Evolutionary conservation across 2,888 invertebrate species (phyloP).

Genomic region (Fragum sueziense): DNA sequence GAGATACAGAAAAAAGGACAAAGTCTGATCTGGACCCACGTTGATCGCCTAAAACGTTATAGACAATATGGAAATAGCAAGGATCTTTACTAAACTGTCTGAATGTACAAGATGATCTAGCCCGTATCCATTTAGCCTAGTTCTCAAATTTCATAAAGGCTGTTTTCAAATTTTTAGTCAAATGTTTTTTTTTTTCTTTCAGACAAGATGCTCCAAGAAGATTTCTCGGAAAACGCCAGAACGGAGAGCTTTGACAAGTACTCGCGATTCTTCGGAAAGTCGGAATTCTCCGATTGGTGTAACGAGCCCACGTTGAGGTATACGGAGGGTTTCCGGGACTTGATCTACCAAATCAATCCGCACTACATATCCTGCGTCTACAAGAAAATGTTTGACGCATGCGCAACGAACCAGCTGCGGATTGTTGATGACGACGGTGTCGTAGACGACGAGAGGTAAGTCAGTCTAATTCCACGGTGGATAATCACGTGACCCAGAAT

Average conservation of each 20-base stretch:
- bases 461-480: too few relatives aligned
- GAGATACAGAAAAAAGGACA: too few relatives aligned
- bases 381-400: slow-evolving; percentile 68
- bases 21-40: not conserved
- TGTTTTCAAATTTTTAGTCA: not conserved
- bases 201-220: slow-evolving; percentile 9
- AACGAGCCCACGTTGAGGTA: slow-evolving; percentile 47
- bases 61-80: too few relatives aligned
- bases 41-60: too few relatives aligned
- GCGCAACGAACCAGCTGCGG: slow-evolving; percentile 58
- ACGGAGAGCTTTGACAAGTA: slow-evolving; percentile 44
- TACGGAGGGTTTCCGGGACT: slow-evolving; percentile 61
- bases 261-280: slow-evolving; percentile 45
- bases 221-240: slow-evolving; percentile 43
- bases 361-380: slow-evolving; percentile 63
- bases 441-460: slow-evolving; percentile 23
- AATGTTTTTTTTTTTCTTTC: not conserved
- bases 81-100: not conserved
- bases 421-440: slow-evolving; percentile 31
- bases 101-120: not conserved
- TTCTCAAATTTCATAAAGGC: not conserved
- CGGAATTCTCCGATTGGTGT: slow-evolving; percentile 46
- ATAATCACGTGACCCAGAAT: too few relatives aligned
- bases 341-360: slow-evolving; percentile 66
- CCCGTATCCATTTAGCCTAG: not conserved